These are phyloP conservation scores for Drepana arcuata DNA, from an alignment of 1,140 invertebrate species.

Conservation along the genomic window DNA sequence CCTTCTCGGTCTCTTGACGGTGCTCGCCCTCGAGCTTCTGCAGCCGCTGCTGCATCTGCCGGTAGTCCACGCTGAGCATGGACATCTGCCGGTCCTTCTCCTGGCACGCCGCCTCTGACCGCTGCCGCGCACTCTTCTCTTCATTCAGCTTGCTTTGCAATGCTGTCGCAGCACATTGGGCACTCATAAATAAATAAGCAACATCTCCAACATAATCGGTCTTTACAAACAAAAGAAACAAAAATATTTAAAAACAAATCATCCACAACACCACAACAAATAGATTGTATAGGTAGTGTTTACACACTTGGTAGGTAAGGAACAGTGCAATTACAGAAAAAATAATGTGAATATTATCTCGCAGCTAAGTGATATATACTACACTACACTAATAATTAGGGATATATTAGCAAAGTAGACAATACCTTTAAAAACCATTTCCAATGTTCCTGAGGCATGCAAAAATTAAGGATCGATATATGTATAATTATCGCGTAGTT, in stretches of 20 bases:
- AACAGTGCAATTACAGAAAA: no score
- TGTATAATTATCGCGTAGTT: conserved; percentile 10
- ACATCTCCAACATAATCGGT: no score
- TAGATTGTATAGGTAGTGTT: no score
- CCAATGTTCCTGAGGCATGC: conserved; percentile 69
- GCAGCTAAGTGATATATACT: no score
- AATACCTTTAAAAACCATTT: conserved; percentile 66
- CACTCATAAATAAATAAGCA: conserved; percentile 2
- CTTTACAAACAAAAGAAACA: no score
- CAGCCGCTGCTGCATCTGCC: conserved; percentile 91
- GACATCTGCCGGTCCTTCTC: conserved; percentile 95
- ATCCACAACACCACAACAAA: no score
- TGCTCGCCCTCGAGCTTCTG: conserved; percentile 93
- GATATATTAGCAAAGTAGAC: conserved; percentile 42
- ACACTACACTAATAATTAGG: no score
- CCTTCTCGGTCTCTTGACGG: conserved; percentile 90
- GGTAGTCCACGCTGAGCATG: conserved; percentile 93
- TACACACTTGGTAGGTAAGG: no score
- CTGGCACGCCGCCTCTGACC: conserved; percentile 86
- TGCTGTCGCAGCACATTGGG: conserved; percentile 70
- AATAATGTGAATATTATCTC: no score
- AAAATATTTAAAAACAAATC: no score
- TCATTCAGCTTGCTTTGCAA: conserved; percentile 93
- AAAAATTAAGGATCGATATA: conserved; percentile 50
- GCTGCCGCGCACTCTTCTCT: conserved; percentile 87